Base-by-base conservation (phyloP, 2,113 vertebrate genomes). In the Stomatorhinus ivindoensis region DNA sequence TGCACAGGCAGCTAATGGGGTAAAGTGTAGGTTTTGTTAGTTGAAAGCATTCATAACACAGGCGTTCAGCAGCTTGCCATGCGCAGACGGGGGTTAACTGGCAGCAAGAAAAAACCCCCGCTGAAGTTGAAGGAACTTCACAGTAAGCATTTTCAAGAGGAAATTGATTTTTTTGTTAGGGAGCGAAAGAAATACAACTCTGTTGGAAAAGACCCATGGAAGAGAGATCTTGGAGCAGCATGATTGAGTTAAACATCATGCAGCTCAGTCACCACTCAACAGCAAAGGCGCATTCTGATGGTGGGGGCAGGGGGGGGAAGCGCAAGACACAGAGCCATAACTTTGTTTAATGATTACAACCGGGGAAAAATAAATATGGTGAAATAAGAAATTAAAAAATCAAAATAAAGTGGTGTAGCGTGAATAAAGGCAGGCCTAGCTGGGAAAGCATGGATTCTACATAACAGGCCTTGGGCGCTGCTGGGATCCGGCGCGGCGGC, bases 111-210 rank as follows among this genome's bases (percentile, higher is more conserved):
- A 24, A 46, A 47, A 24, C n/a, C n/a, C 1, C 24, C 7, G 44
- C 73, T 80, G 35, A 42, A 80, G 73, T 42, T 80, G 73, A 80
- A 80, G 35, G 82, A 84, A 84, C 82, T 47, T 84, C 82, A 44
- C 82, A 84, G 82, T 84, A 84, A 84, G 82, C 82, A 46, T 47
- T 84, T 84, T 84, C 82, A 44, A 47, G 82, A 47, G 82, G 82
- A 84, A 84, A 84, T 84, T 84, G 82, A 84, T 84, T 84, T 48
- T 83, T 84, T 84, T 84, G 39, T 47, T 84, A 84, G 44, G n/a
- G 39, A 46, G 82, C 8, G 46, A 84, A 47, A 42, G 42, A 82
- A 82, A 44, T 42, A 47, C 82, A 47, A 10, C 44, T 44, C 42
- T n/a, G 42, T 44, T 47, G 44, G 76, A 84, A 47, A 84, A 84